Evolutionary conservation across 1,140 invertebrate genomes (phyloP).

Genomic region (Drosophila pachea): DNA sequence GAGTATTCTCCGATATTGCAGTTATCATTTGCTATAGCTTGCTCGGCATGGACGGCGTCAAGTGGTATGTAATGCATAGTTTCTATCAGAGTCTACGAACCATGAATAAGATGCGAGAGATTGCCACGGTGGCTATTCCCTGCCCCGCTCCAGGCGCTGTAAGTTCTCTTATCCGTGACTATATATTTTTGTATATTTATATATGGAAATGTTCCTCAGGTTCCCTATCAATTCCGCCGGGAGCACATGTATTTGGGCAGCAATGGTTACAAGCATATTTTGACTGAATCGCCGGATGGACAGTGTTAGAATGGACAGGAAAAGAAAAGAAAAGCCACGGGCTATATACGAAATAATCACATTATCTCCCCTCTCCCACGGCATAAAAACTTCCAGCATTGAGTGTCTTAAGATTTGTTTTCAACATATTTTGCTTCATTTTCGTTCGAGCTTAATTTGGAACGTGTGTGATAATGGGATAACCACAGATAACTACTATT

Average conservation of each 20-base stretch:
- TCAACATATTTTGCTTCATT: constrained; percentile 20
- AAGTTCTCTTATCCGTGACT: constrained; percentile 16
- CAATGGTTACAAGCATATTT: constrained; percentile 77
- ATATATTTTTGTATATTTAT: too few relatives aligned
- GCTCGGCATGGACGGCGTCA: constrained; percentile 63
- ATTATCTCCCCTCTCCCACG: constrained; percentile 13
- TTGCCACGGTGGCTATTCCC: constrained; percentile 76
- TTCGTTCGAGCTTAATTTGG: constrained; percentile 20
- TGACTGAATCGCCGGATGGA: constrained; percentile 74
- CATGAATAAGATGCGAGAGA: constrained; percentile 74
- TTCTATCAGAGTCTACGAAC: constrained; percentile 74
- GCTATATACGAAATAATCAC: constrained; percentile 16
- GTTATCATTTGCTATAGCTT: constrained; percentile 66
- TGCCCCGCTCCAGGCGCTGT: constrained; percentile 74
- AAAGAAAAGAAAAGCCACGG: neutral
- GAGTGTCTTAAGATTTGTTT: constrained; percentile 58
- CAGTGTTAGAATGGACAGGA: constrained; percentile 53
- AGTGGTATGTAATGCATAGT: constrained; percentile 75
- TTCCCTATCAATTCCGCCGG: constrained; percentile 73
- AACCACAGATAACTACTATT: constrained; percentile 37
- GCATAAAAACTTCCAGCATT: constrained; percentile 49
- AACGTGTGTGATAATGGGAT: constrained; percentile 50
- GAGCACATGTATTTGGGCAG: constrained; percentile 78
- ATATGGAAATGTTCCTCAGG: constrained; percentile 25
- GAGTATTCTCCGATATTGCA: constrained; percentile 12